Conservation (phyloP, 2,888 invertebrate genomes). For the Criorhina ranunculi region DNA sequence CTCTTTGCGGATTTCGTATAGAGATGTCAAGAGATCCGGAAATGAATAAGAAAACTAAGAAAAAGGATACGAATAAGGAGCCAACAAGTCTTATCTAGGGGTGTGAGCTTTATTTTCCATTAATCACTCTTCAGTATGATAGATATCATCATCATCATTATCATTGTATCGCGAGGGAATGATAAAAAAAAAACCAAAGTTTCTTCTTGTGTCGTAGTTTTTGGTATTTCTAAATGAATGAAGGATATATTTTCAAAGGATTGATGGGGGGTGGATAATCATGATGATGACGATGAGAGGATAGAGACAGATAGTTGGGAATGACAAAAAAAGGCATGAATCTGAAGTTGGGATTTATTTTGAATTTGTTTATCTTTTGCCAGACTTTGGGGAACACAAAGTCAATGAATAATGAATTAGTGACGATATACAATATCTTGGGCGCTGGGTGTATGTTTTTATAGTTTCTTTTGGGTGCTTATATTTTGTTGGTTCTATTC, state of each 20-base stretch:
- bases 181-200: not conserved
- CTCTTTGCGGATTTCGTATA: conserved; percentile 19
- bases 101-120: conserved; percentile 61
- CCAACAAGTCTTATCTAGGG: conserved; percentile 6
- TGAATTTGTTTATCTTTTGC: conserved; percentile 1
- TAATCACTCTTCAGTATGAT: conserved; percentile 55
- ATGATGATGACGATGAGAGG: conserved; percentile 11
- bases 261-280: conserved; percentile 6
- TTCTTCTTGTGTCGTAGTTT: conserved; percentile 12
- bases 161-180: conserved; percentile 6
- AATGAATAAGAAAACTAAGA: conserved; percentile 2
- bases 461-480: too few relatives aligned
- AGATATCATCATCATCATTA: conserved; percentile 47
- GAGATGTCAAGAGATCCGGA: conserved; percentile 16
- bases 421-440: not conserved
- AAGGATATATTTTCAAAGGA: conserved; percentile 20
- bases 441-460: not conserved
- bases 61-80: not conserved
- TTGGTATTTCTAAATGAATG: conserved; percentile 26
- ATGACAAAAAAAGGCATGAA: not conserved
- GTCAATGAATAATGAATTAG: conserved; percentile 10
- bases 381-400: not conserved
- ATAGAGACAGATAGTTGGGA: conserved; percentile 17
- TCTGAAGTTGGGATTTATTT: conserved; percentile 13
- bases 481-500: too few relatives aligned